Conservation (phyloP, 2,113 vertebrate species). For the Sus scrofa region T2T-Sscrofa CM000820.6:31248001-31248500, state of each 20-base stretch:
- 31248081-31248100: background rate
- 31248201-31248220: too few relatives aligned
- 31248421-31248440: background rate
- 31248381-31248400: background rate
- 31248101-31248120: background rate
- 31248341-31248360: too few relatives aligned
- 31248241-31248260: too few relatives aligned
- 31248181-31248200: too few relatives aligned
- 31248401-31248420: background rate
- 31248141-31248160: too few relatives aligned
- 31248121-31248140: too few relatives aligned
- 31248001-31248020: background rate
- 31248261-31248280: too few relatives aligned
- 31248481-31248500: background rate
- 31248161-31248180: too few relatives aligned
- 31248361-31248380: background rate
- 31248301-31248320: too few relatives aligned
- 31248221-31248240: too few relatives aligned
- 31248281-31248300: too few relatives aligned
- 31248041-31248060: background rate
- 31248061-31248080: background rate
- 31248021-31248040: background rate
- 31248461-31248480: background rate
- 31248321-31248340: too few relatives aligned
- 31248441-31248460: background rate